These are phyloP conservation scores for Melitaea cinxia DNA, from an alignment of 1,140 invertebrate species.

Conservation along the genomic window DNA sequence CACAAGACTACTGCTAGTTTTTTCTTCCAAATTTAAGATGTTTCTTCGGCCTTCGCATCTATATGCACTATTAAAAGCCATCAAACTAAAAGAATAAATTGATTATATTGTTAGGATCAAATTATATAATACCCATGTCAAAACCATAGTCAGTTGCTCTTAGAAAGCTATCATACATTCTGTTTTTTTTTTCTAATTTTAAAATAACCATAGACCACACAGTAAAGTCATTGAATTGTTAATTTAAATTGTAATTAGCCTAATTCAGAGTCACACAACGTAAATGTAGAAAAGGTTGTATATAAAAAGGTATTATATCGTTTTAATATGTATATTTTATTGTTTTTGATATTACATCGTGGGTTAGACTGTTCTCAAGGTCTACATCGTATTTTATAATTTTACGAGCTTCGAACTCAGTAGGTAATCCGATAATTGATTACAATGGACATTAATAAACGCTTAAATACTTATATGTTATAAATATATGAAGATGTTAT, in stretches of 20 bases:
- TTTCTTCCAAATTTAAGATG: no score
- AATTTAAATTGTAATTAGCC: neutral
- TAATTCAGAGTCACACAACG: neutral
- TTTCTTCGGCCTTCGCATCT: no score
- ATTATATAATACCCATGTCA: no score
- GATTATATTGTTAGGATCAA: no score
- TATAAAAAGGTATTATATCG: neutral
- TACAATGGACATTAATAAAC: slow-evolving; percentile 21
- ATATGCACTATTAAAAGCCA: no score
- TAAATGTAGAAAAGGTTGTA: neutral
- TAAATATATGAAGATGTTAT: no score
- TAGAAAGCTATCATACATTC: no score
- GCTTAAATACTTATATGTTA: slow-evolving; percentile 18
- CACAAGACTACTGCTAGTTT: no score
- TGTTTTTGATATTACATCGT: slow-evolving; percentile 16
- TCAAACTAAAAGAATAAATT: no score
- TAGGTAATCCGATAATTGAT: slow-evolving; percentile 34
- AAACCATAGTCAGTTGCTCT: no score
- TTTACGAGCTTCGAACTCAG: slow-evolving; percentile 25
- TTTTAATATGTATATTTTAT: slow-evolving; percentile 10
- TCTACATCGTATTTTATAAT: slow-evolving; percentile 18
- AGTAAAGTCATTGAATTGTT: neutral
- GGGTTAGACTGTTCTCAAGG: slow-evolving; percentile 19
- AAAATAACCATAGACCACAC: neutral
- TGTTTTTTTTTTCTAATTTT: no score